Evolutionary conservation across 1,140 invertebrate species (phyloP).

Genomic region (Drosophila truncata): DNA sequence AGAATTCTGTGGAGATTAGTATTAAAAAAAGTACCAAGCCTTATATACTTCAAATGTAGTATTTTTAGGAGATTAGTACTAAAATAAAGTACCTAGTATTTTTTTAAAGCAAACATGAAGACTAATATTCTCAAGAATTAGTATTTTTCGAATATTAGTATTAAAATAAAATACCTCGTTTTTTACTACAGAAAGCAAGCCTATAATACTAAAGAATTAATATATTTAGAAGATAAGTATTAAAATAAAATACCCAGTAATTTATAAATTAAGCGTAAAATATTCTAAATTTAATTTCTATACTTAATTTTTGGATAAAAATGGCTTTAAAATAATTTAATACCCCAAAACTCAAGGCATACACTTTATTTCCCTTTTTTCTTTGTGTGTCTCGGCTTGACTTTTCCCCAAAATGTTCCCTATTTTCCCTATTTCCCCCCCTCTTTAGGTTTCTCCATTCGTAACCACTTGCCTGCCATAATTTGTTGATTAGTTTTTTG

Average conservation of each 20-base stretch:
- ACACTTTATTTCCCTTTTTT: neutral
- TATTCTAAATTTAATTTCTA: neutral
- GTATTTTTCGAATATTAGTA: no score
- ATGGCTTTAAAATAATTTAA: neutral
- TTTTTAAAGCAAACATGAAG: no score
- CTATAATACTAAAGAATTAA: neutral
- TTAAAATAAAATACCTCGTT: no score
- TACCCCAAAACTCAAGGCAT: neutral
- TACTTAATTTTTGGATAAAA: neutral
- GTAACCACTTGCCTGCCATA: slow-evolving; percentile 47
- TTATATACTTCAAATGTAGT: no score
- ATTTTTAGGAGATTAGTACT: no score
- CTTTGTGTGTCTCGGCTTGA: neutral
- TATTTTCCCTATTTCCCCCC: neutral
- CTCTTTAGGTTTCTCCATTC: neutral
- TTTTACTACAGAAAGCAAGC: no score
- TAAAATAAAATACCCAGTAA: neutral
- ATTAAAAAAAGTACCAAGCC: no score
- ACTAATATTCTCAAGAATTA: no score
- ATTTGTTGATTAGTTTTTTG: slow-evolving; percentile 60
- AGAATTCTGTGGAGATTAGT: no score
- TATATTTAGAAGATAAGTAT: neutral
- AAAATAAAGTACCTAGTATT: no score
- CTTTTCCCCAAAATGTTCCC: slow-evolving; percentile 1
- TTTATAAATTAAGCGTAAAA: neutral